Evolutionary conservation across 2,888 invertebrate species (phyloP).

Genomic region (Euproctis similis): DNA sequence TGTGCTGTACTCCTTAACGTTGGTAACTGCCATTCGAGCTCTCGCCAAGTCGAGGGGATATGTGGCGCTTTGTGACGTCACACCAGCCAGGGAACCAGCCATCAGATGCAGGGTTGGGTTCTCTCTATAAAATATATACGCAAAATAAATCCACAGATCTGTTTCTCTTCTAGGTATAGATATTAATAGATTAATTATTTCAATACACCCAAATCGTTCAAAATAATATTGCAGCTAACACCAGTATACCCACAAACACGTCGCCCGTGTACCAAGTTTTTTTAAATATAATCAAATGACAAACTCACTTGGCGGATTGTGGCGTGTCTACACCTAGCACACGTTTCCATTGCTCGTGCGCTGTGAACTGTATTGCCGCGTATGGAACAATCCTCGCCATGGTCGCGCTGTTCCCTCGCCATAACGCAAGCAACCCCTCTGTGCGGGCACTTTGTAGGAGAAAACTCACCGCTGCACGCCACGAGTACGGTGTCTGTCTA

Average conservation of each 20-base stretch:
- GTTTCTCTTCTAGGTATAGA: too few relatives aligned
- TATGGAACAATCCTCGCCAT: constrained; percentile 98
- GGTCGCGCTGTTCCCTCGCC: constrained; percentile 99
- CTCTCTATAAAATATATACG: constrained; percentile 37
- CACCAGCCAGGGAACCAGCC: constrained; percentile 96
- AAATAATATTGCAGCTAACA: too few relatives aligned
- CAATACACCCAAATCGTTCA: too few relatives aligned
- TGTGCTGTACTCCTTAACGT: constrained; percentile 80
- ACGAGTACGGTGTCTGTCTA: constrained; percentile 82
- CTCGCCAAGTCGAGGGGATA: constrained; percentile 98
- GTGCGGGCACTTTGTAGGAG: constrained; percentile 79
- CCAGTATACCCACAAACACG: too few relatives aligned
- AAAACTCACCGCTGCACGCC: constrained; percentile 81
- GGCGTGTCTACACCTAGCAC: constrained; percentile 82
- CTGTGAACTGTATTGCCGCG: constrained; percentile 97
- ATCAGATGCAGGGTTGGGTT: constrained; percentile 78
- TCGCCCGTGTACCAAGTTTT: too few relatives aligned
- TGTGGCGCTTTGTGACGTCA: constrained; percentile 94
- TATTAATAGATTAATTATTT: too few relatives aligned
- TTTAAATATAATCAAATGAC: too few relatives aligned
- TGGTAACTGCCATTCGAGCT: constrained; percentile 97
- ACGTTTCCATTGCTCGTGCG: constrained; percentile 97
- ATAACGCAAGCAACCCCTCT: constrained; percentile 90
- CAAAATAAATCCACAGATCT: too few relatives aligned
- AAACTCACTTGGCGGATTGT: constrained; percentile 41